A percentile compares a stretch with the other conserved stretches of the same genome.
phyloP scores from a whole-genome alignment of 1,140 invertebrate species.

The Apis dorsata region DNA sequence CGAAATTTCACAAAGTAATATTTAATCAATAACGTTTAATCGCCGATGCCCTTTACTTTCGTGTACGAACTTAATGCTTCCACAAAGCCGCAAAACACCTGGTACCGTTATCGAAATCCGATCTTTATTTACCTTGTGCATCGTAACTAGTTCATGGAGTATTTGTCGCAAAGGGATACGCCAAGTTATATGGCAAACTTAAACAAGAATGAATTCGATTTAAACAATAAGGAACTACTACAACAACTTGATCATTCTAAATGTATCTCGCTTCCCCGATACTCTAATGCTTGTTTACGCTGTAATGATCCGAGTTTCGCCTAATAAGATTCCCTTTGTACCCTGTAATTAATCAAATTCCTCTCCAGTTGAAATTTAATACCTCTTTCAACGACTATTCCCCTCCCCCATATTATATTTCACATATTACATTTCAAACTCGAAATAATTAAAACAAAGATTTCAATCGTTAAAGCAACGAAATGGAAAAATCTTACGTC shows the following conservation, averaged over 20 bases:
- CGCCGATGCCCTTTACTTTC: neutral
- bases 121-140: conserved; percentile 37
- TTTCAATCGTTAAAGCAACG: too few relatives aligned
- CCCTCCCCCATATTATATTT: too few relatives aligned
- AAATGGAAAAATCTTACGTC: too few relatives aligned
- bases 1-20: neutral
- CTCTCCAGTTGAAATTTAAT: too few relatives aligned
- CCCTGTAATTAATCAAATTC: too few relatives aligned
- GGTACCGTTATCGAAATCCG: conserved; percentile 38
- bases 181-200: conserved; percentile 17
- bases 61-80: too few relatives aligned
- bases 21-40: neutral
- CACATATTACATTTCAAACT: too few relatives aligned
- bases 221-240: neutral
- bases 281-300: too few relatives aligned
- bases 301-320: too few relatives aligned
- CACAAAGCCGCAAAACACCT: conserved; percentile 7
- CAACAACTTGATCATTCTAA: neutral
- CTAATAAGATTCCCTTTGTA: too few relatives aligned
- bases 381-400: neutral
- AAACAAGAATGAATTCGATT: conserved; percentile 8
- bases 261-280: neutral
- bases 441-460: too few relatives aligned
- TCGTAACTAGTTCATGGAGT: conserved; percentile 20
- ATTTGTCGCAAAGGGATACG: neutral